Percentiles rank a stretch among this genome's conserved stretches.
Conservation (phyloP, 2,113 vertebrate species). For the Chaenocephalus aceratus region DNA sequence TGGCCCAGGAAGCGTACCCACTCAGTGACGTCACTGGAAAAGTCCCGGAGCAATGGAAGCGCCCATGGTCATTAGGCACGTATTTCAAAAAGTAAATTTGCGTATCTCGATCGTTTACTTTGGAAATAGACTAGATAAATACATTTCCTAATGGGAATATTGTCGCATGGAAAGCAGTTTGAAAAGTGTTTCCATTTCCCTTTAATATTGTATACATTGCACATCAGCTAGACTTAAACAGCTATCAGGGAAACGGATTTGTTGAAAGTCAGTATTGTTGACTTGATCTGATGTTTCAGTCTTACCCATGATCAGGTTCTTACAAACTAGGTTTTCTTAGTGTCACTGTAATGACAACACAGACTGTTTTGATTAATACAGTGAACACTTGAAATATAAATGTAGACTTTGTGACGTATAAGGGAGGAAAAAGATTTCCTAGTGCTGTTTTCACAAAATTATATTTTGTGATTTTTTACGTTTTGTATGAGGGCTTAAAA, state of each 20-base stretch:
- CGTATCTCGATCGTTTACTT: too few relatives aligned
- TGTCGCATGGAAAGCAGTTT: too few relatives aligned
- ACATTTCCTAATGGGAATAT: too few relatives aligned
- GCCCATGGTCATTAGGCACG: too few relatives aligned
- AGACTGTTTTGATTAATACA: not conserved
- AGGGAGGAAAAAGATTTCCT: not conserved
- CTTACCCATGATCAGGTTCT: not conserved
- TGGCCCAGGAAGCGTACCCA: too few relatives aligned
- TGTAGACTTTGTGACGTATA: constrained; percentile 1
- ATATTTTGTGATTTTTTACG: not conserved
- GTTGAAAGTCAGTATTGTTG: not conserved
- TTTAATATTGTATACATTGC: not conserved
- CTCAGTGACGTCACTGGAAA: too few relatives aligned
- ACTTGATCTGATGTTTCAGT: not conserved
- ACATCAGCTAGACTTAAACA: not conserved
- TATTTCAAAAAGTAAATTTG: too few relatives aligned
- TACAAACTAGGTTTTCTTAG: not conserved
- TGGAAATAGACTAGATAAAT: too few relatives aligned
- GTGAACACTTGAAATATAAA: not conserved
- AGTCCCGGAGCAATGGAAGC: too few relatives aligned
- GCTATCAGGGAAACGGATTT: not conserved
- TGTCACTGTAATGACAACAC: not conserved
- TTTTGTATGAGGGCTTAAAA: not conserved
- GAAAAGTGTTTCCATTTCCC: too few relatives aligned
- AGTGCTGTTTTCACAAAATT: not conserved